Evolutionary conservation across 1,140 invertebrate genomes (phyloP).

Genomic region (Gyrodactylus bullatarudis): DNA sequence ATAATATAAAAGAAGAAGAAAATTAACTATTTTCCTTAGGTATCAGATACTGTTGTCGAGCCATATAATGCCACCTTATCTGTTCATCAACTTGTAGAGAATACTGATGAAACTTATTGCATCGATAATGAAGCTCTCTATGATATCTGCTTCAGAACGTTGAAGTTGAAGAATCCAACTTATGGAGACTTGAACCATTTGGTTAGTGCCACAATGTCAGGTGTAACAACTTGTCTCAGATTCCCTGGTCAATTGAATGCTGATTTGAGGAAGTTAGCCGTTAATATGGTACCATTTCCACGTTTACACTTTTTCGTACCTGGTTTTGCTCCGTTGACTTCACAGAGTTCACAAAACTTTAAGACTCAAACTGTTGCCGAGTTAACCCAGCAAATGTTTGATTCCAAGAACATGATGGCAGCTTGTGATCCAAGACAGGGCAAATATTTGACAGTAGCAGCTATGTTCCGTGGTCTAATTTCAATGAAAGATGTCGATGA

Average conservation of each 20-base stretch:
- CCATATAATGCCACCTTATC: conserved; percentile 38
- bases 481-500: conserved; percentile 22
- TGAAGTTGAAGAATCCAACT: conserved; percentile 38
- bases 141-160: conserved; percentile 39
- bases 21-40: conserved; percentile 17
- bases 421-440: conserved; percentile 36
- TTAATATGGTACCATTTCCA: conserved; percentile 80
- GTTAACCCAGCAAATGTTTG: conserved; percentile 31
- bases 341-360: conserved; percentile 24
- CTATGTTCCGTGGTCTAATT: conserved; percentile 43
- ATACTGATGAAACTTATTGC: conserved; percentile 39
- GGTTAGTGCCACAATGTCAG: conserved; percentile 41
- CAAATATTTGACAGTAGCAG: conserved; percentile 37
- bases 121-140: conserved; percentile 47
- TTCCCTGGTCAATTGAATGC: conserved; percentile 33
- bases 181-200: conserved; percentile 23
- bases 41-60: conserved; percentile 35
- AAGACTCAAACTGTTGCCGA: conserved; percentile 25
- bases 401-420: conserved; percentile 38
- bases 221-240: conserved; percentile 35
- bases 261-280: conserved; percentile 62
- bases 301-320: conserved; percentile 76
- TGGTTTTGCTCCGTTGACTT: conserved; percentile 36
- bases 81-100: conserved; percentile 35
- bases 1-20: too few relatives aligned